Conservation (phyloP, 2,113 vertebrate genomes). For the Xiphophorus maculatus region DNA sequence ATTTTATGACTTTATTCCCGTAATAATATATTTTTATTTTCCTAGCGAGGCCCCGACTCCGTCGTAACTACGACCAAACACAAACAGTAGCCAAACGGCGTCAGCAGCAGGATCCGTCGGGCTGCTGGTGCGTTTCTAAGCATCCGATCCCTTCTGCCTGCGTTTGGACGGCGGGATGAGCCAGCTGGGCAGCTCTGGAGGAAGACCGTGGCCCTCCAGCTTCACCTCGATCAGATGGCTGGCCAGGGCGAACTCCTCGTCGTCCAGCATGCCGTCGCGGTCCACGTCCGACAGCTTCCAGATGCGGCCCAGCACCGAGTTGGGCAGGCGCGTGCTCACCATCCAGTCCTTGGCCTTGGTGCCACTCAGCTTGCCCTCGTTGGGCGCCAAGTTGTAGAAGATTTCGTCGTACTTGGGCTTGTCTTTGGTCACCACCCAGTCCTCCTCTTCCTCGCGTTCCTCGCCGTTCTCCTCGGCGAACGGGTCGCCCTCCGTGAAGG, state of each 20-base stretch:
- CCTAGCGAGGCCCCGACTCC: too few relatives aligned
- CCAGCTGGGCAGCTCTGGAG: constrained; percentile 85
- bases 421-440: constrained; percentile 94
- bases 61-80: constrained; percentile 19
- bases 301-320: constrained; percentile 91
- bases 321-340: constrained; percentile 91
- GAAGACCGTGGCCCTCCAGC: constrained; percentile 89
- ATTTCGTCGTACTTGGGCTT: constrained; percentile 95
- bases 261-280: constrained; percentile 92
- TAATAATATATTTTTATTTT: too few relatives aligned
- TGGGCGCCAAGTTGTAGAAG: constrained; percentile 91
- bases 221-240: constrained; percentile 93
- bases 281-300: constrained; percentile 95
- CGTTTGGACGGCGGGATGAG: constrained; percentile 92
- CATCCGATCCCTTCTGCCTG: constrained; percentile 88
- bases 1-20: too few relatives aligned
- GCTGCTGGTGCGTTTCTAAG: constrained; percentile 48
- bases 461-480: constrained; percentile 72
- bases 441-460: constrained; percentile 79
- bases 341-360: constrained; percentile 92
- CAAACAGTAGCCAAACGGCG: constrained; percentile 52
- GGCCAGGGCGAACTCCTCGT: constrained; percentile 92
- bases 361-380: constrained; percentile 90
- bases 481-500: constrained; percentile 85
- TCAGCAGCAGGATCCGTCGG: neutral